Evolutionary conservation across 1,140 invertebrate genomes (phyloP).

Genomic region (Thaumetopoea pityocampa): DNA sequence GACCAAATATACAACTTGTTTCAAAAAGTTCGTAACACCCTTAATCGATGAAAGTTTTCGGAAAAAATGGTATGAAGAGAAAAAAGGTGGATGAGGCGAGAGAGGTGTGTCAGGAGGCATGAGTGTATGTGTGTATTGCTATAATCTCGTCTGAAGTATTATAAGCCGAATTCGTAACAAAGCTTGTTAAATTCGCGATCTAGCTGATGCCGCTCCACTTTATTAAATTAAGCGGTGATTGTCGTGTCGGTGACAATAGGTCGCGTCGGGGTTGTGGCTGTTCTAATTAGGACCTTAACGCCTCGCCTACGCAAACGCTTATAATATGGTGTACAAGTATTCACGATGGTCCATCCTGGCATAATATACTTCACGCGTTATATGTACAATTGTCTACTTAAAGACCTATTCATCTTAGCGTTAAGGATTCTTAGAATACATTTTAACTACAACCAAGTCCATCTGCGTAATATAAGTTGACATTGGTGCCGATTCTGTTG

Average conservation of each 20-base stretch:
- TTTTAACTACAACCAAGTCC: background rate
- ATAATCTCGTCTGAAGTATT: slow-evolving; percentile 2
- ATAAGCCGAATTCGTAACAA: slow-evolving; percentile 11
- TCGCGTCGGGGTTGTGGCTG: slow-evolving; percentile 62
- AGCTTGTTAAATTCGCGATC: slow-evolving; percentile 47
- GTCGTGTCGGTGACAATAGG: slow-evolving; percentile 54
- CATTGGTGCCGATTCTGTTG: background rate
- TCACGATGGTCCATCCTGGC: slow-evolving; percentile 20
- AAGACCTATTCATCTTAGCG: slow-evolving; percentile 3
- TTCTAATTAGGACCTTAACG: slow-evolving; percentile 57
- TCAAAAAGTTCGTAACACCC: no score
- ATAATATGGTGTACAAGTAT: slow-evolving; percentile 31
- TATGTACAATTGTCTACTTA: slow-evolving; percentile 11
- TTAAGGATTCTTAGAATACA: slow-evolving; percentile 7
- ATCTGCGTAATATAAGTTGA: background rate
- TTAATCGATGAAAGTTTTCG: no score
- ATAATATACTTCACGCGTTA: slow-evolving; percentile 24
- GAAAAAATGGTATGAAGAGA: no score
- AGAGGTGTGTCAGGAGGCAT: no score
- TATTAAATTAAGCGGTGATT: slow-evolving; percentile 67
- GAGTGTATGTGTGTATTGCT: slow-evolving; percentile 5
- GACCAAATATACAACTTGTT: no score
- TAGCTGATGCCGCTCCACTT: slow-evolving; percentile 50
- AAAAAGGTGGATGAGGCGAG: no score
- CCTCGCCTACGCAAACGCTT: slow-evolving; percentile 52